Evolutionary conservation across 2,888 invertebrate genomes (phyloP).

Genomic region (Epicampocera succincta): DNA sequence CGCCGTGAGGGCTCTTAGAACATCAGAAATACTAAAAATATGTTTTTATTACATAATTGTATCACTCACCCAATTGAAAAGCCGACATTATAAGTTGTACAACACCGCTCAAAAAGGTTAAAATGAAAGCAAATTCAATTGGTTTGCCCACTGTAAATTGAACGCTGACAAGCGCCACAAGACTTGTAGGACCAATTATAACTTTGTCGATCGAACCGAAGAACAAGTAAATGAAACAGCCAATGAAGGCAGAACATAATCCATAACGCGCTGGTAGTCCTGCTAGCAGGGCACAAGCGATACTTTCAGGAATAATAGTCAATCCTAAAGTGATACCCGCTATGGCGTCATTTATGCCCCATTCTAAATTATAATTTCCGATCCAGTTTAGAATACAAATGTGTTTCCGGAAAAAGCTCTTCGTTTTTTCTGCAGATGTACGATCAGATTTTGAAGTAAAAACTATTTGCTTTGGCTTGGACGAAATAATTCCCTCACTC

Average conservation of each 20-base stretch:
- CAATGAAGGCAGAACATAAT: slow-evolving; percentile 94
- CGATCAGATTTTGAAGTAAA: slow-evolving; percentile 51
- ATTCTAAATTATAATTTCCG: slow-evolving; percentile 76
- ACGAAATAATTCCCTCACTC: slow-evolving; percentile 31
- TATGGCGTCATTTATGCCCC: slow-evolving; percentile 89
- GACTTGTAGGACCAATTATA: slow-evolving; percentile 94
- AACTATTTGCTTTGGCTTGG: slow-evolving; percentile 46
- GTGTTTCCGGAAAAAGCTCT: slow-evolving; percentile 68
- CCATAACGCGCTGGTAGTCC: slow-evolving; percentile 94
- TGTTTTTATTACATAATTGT: not conserved
- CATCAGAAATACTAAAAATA: no score
- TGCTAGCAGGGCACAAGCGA: slow-evolving; percentile 95
- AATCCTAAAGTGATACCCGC: slow-evolving; percentile 94
- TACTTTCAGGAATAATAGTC: slow-evolving; percentile 95
- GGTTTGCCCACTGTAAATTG: slow-evolving; percentile 88
- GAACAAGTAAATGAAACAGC: slow-evolving; percentile 92
- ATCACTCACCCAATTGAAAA: slow-evolving; percentile 86
- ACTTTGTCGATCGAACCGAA: slow-evolving; percentile 92
- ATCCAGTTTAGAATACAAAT: slow-evolving; percentile 78
- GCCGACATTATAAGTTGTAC: slow-evolving; percentile 90
- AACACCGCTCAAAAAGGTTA: slow-evolving; percentile 90
- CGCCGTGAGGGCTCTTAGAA: no score
- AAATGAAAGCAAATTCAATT: slow-evolving; percentile 88
- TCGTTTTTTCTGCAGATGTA: slow-evolving; percentile 47
- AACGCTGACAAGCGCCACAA: slow-evolving; percentile 89